Conservation (phyloP, 2,113 vertebrate genomes). For the Oenanthe melanoleuca region DNA sequence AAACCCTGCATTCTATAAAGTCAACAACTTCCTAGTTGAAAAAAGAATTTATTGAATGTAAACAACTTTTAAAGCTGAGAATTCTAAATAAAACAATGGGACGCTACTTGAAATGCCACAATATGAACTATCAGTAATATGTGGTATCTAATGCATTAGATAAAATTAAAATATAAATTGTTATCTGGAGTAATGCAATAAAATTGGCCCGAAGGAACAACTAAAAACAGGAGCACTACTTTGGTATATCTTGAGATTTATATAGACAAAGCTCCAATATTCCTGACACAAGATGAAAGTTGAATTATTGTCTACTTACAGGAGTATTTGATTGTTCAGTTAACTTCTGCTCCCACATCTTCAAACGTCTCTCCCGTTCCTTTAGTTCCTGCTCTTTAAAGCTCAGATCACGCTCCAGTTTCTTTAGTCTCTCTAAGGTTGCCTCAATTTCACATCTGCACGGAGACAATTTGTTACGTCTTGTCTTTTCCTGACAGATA, state of each 20-base stretch:
- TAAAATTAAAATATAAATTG: not conserved
- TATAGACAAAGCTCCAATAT: not conserved
- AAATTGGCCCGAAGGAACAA: not conserved
- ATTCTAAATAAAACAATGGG: not conserved
- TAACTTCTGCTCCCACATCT: slow-evolving; percentile 98
- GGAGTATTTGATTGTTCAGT: slow-evolving; percentile 94
- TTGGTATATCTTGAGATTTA: not conserved
- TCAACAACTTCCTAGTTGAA: not conserved
- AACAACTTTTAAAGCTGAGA: not conserved
- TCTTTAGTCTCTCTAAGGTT: slow-evolving; percentile 95
- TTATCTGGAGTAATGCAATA: not conserved
- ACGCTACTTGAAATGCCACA: not conserved
- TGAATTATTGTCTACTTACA: slow-evolving; percentile 81
- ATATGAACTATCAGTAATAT: not conserved
- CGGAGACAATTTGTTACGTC: slow-evolving; percentile 60
- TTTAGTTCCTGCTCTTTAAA: slow-evolving; percentile 97
- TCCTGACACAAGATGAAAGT: not conserved
- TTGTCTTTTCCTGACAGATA: slow-evolving; percentile 47
- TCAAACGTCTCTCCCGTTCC: slow-evolving; percentile 90
- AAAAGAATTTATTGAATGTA: not conserved
- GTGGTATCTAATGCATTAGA: not conserved
- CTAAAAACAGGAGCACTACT: not conserved
- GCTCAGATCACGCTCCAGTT: slow-evolving; percentile 96
- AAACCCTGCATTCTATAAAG: not conserved
- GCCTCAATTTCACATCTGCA: slow-evolving; percentile 96